Base-by-base conservation (phyloP, 2,113 vertebrate species). In the Orientallactaga bullata region DNA sequence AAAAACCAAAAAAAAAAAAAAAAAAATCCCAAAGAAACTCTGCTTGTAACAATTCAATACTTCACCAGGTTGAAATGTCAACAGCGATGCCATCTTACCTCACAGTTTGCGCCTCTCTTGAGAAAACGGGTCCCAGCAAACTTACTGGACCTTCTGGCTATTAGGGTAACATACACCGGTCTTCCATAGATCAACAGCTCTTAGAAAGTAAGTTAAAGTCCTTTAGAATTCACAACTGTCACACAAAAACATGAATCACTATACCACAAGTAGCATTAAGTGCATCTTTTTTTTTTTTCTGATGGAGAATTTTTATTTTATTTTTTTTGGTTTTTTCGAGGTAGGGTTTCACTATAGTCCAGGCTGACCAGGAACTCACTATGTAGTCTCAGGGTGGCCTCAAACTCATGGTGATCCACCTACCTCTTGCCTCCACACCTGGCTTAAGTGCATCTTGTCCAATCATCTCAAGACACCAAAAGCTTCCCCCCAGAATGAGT, bases 91-190 rank as follows among this genome's bases (percentile, higher is more conserved):
- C 32, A 51, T 32, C 95, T 98, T 98, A 99, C 99, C 99, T 99
- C 99, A 95, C 99, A 99, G 98, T 99, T 99, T 94, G 99, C 97
- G 85, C 99, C 99, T 98, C 99, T 99, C 97, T 99, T 99, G 91
- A 99, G 98, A 98, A 99, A 99, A 78, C 99, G 99, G 11, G 99
- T 99, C 74, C 99, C 99, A 37, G 99, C 99, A 97, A 99, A 99
- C 97, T 98, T 99, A 96, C 99, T 99, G 97, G 99, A 99, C 95
- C 99, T 99, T 96, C 99, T 99, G 79, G 99, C 99, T 95, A 99
- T 99, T 88, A 99, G 98, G 76, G 99, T 99, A 95, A 99, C 99
- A 88, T 99, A 98, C 90, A 99, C 98, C 28, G 99, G 99, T 60
- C 99, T 98, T 61, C 99, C 99, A 0, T 99, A 99, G 96, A 99